Evolutionary conservation across 2,888 invertebrate genomes (phyloP), one percentile per base, ranked within the genome.

Genomic region (Amphimallon solstitiale): DNA sequence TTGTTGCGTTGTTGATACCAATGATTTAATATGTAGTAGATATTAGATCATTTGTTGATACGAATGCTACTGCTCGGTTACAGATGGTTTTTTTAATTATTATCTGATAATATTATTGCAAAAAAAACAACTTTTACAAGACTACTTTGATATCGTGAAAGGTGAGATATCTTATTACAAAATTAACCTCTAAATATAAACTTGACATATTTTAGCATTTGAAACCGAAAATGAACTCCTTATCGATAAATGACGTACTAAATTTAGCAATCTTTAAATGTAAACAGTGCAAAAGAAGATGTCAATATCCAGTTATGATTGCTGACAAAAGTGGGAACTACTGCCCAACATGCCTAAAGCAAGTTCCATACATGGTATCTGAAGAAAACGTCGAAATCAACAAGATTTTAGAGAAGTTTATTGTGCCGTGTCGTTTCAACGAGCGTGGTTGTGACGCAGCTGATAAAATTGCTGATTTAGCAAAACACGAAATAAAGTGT

Each of bases 291-390:
- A 37, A 52, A 2, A 19, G 37, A 19, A 15, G 52, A 38, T 52
- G 52, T n/a, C 34, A 52, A 17, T 51, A 51, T 14, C 51, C 52
- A 34, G 52, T 52, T 19, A 52, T 52, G 52, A 10, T 52, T 17
- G 37, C 10, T 9, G 37, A 52, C n/a, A 35, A 37, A n/a, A 34
- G 10, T 5, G 52, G 35, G 0, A 52, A 52, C 17, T 52, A 38
- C 19, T 52, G 38, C 10, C n/a, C 14, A 37, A 35, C 35, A 15
- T 52, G 51, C 10, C 6, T 35, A n/a, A n/a, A 10, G n/a, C 12
- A n/a, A 19, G 5, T 52, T 38, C 52, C 37, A 21, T 7, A 14
- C 9, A 37, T 2, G 1, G 5, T n/a, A 2, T 17, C n/a, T 5
- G 37, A 37, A 37, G 35, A 14, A 19, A 52, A 52, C 19, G 4